A percentile compares a stretch with the other conserved stretches of the same genome.
These are phyloP conservation scores for Cryptocephalus moraei DNA, from an alignment of 2,888 invertebrate species.

Conservation along the genomic window DNA sequence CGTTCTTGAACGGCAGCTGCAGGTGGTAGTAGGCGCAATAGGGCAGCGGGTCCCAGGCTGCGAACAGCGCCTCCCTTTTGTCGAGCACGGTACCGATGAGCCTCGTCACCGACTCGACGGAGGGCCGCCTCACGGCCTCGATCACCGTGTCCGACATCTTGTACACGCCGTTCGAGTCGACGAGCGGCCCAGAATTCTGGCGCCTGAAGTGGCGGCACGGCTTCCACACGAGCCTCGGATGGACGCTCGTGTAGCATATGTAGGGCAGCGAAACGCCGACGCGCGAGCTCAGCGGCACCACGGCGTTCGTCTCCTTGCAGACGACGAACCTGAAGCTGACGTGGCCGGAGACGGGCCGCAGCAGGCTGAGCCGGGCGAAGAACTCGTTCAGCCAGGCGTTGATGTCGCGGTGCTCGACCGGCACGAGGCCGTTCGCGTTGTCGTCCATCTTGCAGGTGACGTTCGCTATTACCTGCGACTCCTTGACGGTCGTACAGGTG, in stretches of 20 bases:
- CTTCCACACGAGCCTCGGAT: conserved; percentile 53
- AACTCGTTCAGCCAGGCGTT: conserved; percentile 64
- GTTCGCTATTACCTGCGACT: conserved; percentile 68
- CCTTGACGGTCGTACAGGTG: conserved; percentile 74
- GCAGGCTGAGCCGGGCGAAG: conserved; percentile 53
- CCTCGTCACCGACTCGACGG: conserved; percentile 45
- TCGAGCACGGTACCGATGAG: conserved; percentile 60
- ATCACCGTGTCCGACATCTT: conserved; percentile 51
- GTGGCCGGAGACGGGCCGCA: conserved; percentile 64
- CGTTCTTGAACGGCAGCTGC: conserved; percentile 56
- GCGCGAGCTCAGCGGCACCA: conserved; percentile 57
- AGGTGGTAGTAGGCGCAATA: conserved; percentile 80
- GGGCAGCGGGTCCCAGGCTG: conserved; percentile 77
- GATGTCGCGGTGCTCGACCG: conserved; percentile 57
- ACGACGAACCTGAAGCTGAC: conserved; percentile 67
- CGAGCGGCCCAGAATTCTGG: conserved; percentile 43
- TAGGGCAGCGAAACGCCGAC: conserved; percentile 74
- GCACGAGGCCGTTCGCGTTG: conserved; percentile 55
- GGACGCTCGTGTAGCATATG: conserved; percentile 63
- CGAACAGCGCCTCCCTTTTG: conserved; percentile 69
- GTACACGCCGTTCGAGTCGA: conserved; percentile 42
- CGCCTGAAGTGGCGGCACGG: conserved; percentile 52
- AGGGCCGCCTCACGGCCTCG: conserved; percentile 39
- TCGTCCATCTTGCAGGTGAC: conserved; percentile 67
- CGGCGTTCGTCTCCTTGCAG: conserved; percentile 44